Evolutionary conservation across 2,113 vertebrate genomes (phyloP), one percentile per base, ranked within the genome.

Genomic region (Sigmodon hispidus): DNA sequence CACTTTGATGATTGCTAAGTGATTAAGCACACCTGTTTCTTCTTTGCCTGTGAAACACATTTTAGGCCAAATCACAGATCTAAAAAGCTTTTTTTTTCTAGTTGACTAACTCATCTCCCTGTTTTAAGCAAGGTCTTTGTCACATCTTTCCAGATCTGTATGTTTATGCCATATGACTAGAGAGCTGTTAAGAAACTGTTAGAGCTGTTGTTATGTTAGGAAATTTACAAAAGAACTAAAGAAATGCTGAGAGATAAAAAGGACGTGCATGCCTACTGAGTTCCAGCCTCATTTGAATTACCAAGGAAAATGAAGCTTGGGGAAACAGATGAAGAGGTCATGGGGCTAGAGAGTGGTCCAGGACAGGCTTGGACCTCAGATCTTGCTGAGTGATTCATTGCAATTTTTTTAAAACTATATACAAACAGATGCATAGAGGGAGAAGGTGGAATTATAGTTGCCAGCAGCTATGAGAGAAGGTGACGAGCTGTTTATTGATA

Each of bases 21-120:
- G 91, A 93, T 94, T 80, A 83, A 91, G 84, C 95, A 93, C 89
- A 95, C 95, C 95, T 94, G 93, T 29, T 70, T 94, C 87, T 86
- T 80, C 91, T 94, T 95, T 40, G 26, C 93, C 90, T 92, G n/a
- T 72, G 75, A 89, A 81, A 87, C 61, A 67, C 80, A 87, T 67
- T 55, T n/a, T 72, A 93, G 81, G 65, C 91, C 72, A 72, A 80
- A 83, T 94, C 92, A 48, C n/a, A 45, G 63, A 79, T 76, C 89
- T 89, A 26, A 73, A 40, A 59, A 40, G 75, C 79, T 55, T 75
- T 89, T 55, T 75, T 89, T n/a, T 61, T 70, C 83, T 65, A 29
- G 67, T 92, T 94, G 89, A 90, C 84, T 79, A 73, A 75, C 52
- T 95, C 92, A n/a, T 73, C 89, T 89, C 12, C 43, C 87, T 93